Percentiles rank a stretch among this genome's conserved stretches.
These are phyloP conservation scores for Osmoderma eremita DNA, from an alignment of 2,888 invertebrate genomes.

Conservation along the genomic window DNA sequence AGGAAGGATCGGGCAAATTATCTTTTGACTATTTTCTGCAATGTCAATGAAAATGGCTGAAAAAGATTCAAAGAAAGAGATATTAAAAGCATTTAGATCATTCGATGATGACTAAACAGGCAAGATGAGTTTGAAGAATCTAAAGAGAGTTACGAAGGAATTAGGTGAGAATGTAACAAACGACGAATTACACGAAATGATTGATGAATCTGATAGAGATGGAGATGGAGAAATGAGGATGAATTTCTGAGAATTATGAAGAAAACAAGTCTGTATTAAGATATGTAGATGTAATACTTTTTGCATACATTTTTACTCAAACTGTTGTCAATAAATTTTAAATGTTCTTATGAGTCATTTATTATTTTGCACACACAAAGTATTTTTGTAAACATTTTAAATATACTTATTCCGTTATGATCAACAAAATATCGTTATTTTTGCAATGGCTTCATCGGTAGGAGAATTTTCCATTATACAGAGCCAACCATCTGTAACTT, in stretches of 20 bases:
- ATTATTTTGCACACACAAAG: too few species aligned
- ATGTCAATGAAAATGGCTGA: constrained; percentile 94
- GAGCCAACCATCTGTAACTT: too few species aligned
- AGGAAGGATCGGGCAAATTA: constrained; percentile 83
- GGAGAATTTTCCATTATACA: too few species aligned
- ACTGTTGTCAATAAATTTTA: too few species aligned
- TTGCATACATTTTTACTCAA: not conserved
- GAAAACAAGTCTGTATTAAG: constrained; percentile 92
- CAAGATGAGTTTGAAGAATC: too few species aligned
- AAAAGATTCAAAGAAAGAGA: constrained; percentile 95
- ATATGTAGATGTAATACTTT: not conserved
- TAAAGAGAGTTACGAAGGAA: constrained; percentile 94
- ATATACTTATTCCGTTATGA: too few species aligned
- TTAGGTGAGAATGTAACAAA: constrained; percentile 96
- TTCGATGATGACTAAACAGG: constrained; percentile 98
- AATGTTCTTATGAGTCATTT: too few species aligned
- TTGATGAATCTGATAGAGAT: constrained; percentile 95
- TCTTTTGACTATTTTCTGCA: constrained; percentile 89
- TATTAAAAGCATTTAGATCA: constrained; percentile 95
- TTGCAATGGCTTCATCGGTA: too few species aligned
- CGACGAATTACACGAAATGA: constrained; percentile 97
- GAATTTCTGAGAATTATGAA: constrained; percentile 98
- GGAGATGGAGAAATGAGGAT: constrained; percentile 96
- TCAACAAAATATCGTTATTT: too few species aligned
- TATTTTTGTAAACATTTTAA: too few species aligned